A percentile compares a stretch with the other conserved stretches of the same genome.
Conservation (phyloP, 2,113 vertebrate species). For the Ellobius talpinus region DNA sequence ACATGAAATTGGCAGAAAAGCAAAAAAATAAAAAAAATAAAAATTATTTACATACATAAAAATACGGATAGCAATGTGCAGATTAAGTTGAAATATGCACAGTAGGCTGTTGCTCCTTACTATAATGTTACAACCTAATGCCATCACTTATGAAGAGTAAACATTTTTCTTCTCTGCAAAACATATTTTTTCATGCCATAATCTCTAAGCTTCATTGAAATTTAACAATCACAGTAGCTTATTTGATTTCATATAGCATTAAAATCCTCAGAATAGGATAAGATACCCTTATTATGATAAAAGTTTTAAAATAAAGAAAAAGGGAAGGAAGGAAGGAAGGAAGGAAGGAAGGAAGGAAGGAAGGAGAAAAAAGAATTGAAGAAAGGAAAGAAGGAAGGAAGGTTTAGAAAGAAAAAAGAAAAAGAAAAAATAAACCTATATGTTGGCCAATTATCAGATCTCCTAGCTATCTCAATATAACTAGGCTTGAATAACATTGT, state of each 20-base stretch:
- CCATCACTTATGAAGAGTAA: constrained; percentile 8
- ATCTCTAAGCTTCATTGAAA: constrained; percentile 5
- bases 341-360: neutral
- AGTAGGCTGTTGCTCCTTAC: neutral
- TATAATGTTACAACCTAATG: constrained; percentile 1
- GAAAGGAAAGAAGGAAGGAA: neutral
- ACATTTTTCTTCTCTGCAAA: constrained; percentile 7
- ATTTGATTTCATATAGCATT: constrained; percentile 4
- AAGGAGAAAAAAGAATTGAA: too few species aligned
- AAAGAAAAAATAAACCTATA: neutral
- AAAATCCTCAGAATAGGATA: neutral
- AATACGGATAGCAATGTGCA: neutral
- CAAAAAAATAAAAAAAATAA: too few species aligned
- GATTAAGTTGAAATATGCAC: neutral
- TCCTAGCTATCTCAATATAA: neutral
- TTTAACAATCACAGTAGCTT: neutral
- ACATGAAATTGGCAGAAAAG: too few species aligned
- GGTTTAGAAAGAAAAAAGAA: neutral
- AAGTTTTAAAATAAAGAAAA: neutral
- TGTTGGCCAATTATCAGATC: neutral
- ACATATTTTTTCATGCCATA: constrained; percentile 8
- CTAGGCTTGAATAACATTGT: neutral
- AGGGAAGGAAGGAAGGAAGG: neutral
- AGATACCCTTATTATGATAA: neutral
- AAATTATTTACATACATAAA: neutral